Conservation (phyloP, 2,113 vertebrate genomes). For the Antechinus flavipes region DNA sequence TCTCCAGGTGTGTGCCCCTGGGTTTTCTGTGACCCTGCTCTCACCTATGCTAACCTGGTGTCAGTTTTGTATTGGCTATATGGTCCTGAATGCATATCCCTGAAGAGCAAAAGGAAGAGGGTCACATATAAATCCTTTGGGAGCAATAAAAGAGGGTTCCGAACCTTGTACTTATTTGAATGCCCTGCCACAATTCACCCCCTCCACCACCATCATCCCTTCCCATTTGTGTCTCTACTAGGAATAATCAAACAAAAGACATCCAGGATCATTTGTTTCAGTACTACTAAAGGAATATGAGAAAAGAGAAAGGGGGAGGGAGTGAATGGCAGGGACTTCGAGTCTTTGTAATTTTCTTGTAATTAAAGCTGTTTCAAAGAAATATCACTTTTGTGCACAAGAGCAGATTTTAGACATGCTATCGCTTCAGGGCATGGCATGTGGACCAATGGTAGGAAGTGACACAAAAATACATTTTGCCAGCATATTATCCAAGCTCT, state of each 20-base stretch:
- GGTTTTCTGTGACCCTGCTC: not conserved
- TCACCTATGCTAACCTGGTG: not conserved
- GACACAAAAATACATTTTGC: slow-evolving; percentile 48
- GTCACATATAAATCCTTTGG: not conserved
- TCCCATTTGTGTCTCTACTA: not conserved
- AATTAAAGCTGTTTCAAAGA: slow-evolving; percentile 15
- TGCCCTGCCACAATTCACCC: not conserved
- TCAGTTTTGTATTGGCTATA: not conserved
- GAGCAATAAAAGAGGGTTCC: not conserved
- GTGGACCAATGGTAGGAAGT: slow-evolving; percentile 12
- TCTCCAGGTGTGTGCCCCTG: not conserved
- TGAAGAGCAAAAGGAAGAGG: not conserved
- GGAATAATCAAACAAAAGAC: not conserved
- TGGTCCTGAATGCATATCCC: not conserved
- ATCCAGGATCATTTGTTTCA: not conserved
- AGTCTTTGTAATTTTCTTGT: not conserved
- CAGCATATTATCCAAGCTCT: slow-evolving; percentile 54
- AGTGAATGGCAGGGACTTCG: not conserved
- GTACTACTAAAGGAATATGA: not conserved
- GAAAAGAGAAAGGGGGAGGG: not conserved
- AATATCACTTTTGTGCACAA: not conserved
- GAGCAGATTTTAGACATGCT: not conserved
- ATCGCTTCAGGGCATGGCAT: slow-evolving; percentile 29
- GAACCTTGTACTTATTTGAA: not conserved
- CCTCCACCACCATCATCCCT: not conserved